phyloP scores from a whole-genome alignment of 1,140 invertebrate species.

The Acromyrmex heyeri region DNA sequence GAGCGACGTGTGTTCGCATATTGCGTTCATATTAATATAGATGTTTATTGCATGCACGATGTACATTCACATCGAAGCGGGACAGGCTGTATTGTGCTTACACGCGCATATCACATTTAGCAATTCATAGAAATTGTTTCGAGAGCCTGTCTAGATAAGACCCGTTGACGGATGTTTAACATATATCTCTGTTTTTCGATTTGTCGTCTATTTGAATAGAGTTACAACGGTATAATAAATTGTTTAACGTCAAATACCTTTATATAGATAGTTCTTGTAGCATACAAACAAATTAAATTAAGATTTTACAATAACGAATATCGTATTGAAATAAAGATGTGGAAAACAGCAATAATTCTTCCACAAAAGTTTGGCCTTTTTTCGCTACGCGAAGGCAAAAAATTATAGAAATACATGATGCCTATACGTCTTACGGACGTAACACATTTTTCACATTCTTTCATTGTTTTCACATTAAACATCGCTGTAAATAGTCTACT shows the following conservation, averaged over 20 bases:
- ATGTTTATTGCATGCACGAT: slow-evolving; percentile 37
- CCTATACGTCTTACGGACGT: neutral
- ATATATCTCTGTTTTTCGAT: neutral
- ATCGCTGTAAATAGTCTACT: slow-evolving; percentile 2
- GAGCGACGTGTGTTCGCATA: slow-evolving; percentile 40
- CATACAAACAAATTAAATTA: neutral
- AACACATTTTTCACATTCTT: neutral
- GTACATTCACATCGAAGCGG: neutral
- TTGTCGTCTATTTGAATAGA: neutral
- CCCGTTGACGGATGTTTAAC: slow-evolving; percentile 4
- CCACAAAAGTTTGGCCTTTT: neutral
- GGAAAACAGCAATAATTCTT: neutral
- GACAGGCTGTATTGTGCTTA: slow-evolving; percentile 33
- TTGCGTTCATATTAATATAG: slow-evolving; percentile 30
- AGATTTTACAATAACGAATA: neutral
- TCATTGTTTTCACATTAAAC: neutral
- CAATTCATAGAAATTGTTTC: slow-evolving; percentile 22
- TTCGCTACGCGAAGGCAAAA: neutral
- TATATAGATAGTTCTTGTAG: neutral
- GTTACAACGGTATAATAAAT: neutral
- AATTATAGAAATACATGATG: neutral
- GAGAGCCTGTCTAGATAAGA: neutral
- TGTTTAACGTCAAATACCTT: neutral
- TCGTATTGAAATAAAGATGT: neutral
- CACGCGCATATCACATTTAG: neutral